These are phyloP conservation scores for Alligator mississippiensis DNA, from an alignment of 2,113 vertebrate genomes.

Conservation along the genomic window DNA sequence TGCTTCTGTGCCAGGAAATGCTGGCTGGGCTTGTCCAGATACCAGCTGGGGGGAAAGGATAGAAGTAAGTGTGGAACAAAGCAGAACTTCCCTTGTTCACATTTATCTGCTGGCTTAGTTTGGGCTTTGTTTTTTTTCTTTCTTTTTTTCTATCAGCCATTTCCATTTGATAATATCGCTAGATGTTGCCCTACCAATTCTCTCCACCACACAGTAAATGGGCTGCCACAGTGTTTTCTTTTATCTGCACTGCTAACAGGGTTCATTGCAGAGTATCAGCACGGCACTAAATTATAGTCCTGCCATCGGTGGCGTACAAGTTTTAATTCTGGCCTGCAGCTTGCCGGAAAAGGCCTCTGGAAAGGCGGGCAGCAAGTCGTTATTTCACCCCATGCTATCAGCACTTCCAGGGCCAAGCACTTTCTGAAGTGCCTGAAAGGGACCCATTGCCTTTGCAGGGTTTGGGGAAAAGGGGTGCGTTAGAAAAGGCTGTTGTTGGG, in stretches of 20 bases:
- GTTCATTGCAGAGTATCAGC: not conserved
- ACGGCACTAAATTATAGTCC: not conserved
- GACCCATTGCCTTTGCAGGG: not conserved
- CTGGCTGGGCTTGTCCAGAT: not conserved
- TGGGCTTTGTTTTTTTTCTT: not conserved
- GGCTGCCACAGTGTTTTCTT: not conserved
- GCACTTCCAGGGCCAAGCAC: rapidly evolving
- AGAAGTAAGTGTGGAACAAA: not conserved
- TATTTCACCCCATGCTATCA: rapidly evolving
- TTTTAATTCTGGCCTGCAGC: not conserved
- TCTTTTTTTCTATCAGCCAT: not conserved
- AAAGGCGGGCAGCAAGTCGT: not conserved
- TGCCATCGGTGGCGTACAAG: rapidly evolving
- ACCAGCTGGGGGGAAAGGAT: not conserved
- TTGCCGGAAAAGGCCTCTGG: not conserved
- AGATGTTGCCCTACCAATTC: not conserved
- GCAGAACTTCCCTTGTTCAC: not conserved
- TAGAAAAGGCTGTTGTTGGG: not conserved
- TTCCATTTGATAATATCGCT: not conserved
- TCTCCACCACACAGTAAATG: not conserved
- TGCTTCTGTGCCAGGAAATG: not conserved
- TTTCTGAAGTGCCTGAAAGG: not conserved
- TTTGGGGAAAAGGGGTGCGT: not conserved
- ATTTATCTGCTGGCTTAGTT: not conserved
- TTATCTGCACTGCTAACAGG: not conserved